Base-by-base conservation (phyloP, 2,797 vertebrate genomes). In the Poeciliopsis turneri region DNA sequence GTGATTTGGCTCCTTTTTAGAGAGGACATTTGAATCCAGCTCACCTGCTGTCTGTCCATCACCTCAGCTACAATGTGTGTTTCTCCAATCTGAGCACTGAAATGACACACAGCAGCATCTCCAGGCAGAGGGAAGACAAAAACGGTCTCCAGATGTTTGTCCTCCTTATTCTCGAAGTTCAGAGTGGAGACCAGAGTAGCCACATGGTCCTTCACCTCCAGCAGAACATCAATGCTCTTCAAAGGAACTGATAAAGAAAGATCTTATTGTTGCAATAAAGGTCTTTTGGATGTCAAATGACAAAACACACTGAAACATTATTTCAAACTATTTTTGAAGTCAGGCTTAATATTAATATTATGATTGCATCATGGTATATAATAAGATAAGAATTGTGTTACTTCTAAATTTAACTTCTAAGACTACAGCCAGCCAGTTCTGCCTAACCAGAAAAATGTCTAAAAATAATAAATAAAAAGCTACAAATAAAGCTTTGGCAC, bases 81-180 rank as follows among this genome's bases (percentile, higher is more conserved):
- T 72, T 95, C 94, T 79, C 95, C 95, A 5, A 97, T 90, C 74
- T 87, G 64, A 66, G 64, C 64, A 53, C 96, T 95, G 76, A 97
- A 97, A 83, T 95, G 95, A 85, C 96, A 96, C 69, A 97, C 93
- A 8, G 96, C 96, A 66, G 96, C 96, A 33, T 96, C 95, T 76
- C 93, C 94, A 59, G 96, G 95, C 93, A 97, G 85, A 76, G 96
- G 96, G 82, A 97, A 97, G 46, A 97, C 92, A 75, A 97, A 97
- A 57, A 96, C 72, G 0, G 93, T 93, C 91, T 97, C 96, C 47
- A 97, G 23, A 0, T 96, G 90, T 66, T 88, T 84, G 45, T 93
- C 86, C 84, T 96, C 96, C 75, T 94, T 88, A 78, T 97, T 97
- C 83, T 96, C 85, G 30, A 97, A 97, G 82, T 87, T 92, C 76